phyloP scores from a whole-genome alignment of 2,888 invertebrate genomes.

The Scaptomyza polygonia region DNA sequence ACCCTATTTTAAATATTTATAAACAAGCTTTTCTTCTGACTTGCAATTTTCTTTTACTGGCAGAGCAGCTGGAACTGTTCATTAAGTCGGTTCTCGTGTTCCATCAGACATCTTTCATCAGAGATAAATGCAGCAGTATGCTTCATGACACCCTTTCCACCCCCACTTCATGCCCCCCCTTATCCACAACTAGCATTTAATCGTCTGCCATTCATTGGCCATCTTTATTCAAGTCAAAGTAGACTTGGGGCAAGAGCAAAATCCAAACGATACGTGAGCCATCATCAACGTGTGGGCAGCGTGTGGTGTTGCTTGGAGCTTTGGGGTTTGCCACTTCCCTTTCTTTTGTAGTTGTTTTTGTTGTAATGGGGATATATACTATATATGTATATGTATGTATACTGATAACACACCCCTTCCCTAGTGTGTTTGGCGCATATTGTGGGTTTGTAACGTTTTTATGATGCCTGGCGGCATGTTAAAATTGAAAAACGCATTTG shows the following conservation, averaged over 20 bases:
- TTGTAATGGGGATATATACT: neutral
- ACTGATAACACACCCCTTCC: neutral
- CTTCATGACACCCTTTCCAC: neutral
- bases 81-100: constrained; percentile 16
- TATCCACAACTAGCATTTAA: constrained; percentile 4
- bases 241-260: neutral
- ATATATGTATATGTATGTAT: neutral
- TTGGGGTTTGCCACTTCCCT: constrained; percentile 30
- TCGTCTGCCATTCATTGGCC: constrained; percentile 27
- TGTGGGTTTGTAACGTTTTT: constrained; percentile 80
- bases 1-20: neutral
- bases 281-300: constrained; percentile 59
- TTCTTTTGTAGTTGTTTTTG: neutral
- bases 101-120: constrained; percentile 23
- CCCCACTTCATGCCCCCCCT: neutral
- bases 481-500: constrained; percentile 84
- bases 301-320: constrained; percentile 23
- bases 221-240: constrained; percentile 15
- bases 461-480: constrained; percentile 84
- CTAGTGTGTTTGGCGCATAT: constrained; percentile 61
- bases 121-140: constrained; percentile 4
- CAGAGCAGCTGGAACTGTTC: constrained; percentile 30
- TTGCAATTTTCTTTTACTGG: neutral
- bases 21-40: neutral
- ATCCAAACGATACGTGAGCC: constrained; percentile 53